phyloP scores from a whole-genome alignment of 1,140 invertebrate species.

The Calliopsis andreniformis region DNA sequence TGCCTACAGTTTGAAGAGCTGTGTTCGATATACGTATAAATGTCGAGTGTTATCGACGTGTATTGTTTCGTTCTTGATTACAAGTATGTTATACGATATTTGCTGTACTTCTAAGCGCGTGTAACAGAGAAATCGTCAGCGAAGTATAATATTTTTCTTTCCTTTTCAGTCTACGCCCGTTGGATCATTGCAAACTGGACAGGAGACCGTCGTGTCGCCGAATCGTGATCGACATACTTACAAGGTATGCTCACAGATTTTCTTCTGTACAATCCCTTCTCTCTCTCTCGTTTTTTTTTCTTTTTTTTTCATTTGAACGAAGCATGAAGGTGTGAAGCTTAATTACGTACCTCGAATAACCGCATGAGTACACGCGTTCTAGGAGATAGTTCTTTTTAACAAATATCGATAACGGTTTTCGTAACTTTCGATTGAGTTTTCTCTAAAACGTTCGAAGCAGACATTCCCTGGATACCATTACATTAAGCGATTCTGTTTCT shows the following conservation, averaged over 20 bases:
- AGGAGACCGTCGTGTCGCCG: slow-evolving; percentile 94
- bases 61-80: slow-evolving; percentile 27
- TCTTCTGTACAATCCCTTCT: background rate
- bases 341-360: slow-evolving; percentile 69
- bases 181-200: slow-evolving; percentile 93
- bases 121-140: background rate
- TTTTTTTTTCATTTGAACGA: slow-evolving; percentile 27
- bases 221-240: slow-evolving; percentile 92
- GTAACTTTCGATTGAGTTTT: background rate
- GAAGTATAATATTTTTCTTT: slow-evolving; percentile 63
- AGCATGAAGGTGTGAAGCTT: slow-evolving; percentile 73
- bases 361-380: slow-evolving; percentile 71
- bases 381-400: slow-evolving; percentile 37
- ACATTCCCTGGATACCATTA: too few species aligned
- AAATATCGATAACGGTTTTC: background rate
- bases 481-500: slow-evolving; percentile 60
- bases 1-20: slow-evolving; percentile 12
- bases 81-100: slow-evolving; percentile 57
- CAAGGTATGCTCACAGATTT: slow-evolving; percentile 92
- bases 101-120: background rate
- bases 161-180: slow-evolving; percentile 92
- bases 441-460: background rate
- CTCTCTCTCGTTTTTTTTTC: slow-evolving; percentile 43
- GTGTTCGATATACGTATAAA: background rate
- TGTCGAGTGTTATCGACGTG: background rate